A percentile compares a stretch with the other conserved stretches of the same genome.
These are phyloP conservation scores for Mesorhabditis spiculigera DNA, from an alignment of 2,888 invertebrate genomes.

Conservation along the genomic window DNA sequence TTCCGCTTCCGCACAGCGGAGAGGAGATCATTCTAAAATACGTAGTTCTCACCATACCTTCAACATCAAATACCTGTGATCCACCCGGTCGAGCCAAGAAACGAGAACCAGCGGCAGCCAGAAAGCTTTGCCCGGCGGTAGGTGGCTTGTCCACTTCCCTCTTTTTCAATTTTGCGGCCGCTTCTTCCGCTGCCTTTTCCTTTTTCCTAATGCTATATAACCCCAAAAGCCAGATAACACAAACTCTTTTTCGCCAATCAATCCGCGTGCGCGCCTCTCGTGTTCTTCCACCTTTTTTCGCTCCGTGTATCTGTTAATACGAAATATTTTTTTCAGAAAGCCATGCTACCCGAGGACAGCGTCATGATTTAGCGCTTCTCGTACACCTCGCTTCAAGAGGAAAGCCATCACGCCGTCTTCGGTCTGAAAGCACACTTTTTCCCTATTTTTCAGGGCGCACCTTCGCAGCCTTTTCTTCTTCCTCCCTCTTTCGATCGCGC, in stretches of 20 bases:
- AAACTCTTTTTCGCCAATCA: background rate
- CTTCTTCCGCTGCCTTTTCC: too few relatives aligned
- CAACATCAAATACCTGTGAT: too few relatives aligned
- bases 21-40: background rate
- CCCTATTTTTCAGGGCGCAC: background rate
- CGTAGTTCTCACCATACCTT: too few relatives aligned
- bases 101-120: too few relatives aligned
- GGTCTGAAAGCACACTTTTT: background rate
- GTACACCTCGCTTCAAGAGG: conserved; percentile 4
- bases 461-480: conserved; percentile 15
- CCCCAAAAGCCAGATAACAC: background rate
- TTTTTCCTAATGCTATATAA: too few relatives aligned
- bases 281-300: background rate
- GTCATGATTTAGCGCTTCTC: background rate
- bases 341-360: background rate
- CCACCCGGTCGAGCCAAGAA: too few relatives aligned
- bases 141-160: too few relatives aligned
- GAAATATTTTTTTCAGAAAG: background rate
- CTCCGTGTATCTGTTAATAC: background rate
- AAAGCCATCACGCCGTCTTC: conserved; percentile 3
- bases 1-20: background rate
- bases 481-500: conserved; percentile 11
- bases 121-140: too few relatives aligned
- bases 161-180: too few relatives aligned
- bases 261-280: background rate